Evolutionary conservation across 2,797 vertebrate genomes (phyloP).

Genomic region (Helicolenus hilgendorfi): DNA sequence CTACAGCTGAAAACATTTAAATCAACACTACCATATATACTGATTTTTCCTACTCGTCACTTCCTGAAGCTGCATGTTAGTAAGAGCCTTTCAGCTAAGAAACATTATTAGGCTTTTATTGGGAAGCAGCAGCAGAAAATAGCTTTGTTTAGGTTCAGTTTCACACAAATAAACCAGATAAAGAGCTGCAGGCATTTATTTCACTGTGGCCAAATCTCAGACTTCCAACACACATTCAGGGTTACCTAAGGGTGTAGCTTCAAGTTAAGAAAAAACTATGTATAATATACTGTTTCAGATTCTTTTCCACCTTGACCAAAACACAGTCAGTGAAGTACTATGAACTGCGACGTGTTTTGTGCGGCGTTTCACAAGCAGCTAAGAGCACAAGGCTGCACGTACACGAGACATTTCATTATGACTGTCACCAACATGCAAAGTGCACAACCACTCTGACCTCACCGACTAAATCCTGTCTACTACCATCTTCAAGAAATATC

Average conservation of each 20-base stretch:
- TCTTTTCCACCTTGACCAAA: background rate
- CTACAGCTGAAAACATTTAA: background rate
- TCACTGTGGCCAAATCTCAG: background rate
- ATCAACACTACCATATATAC: background rate
- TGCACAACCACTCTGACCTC: slow-evolving; percentile 5
- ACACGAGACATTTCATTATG: slow-evolving; percentile 26
- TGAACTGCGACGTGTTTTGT: background rate
- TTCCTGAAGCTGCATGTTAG: slow-evolving; percentile 1
- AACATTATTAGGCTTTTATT: background rate
- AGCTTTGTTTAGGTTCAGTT: background rate
- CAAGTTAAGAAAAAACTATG: background rate
- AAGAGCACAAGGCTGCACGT: slow-evolving; percentile 5
- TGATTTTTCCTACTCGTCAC: background rate
- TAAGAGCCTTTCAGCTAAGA: background rate
- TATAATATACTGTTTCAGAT: background rate
- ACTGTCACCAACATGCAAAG: slow-evolving; percentile 13
- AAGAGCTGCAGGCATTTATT: background rate
- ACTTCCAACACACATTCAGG: background rate
- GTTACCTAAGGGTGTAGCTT: background rate
- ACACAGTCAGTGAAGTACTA: background rate
- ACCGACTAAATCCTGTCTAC: slow-evolving; percentile 11
- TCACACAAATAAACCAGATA: background rate
- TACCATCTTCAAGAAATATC: background rate
- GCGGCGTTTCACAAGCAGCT: background rate
- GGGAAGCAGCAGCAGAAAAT: background rate